Conservation (phyloP, 1,140 invertebrate genomes). For the Drosophila suzukii region DNA sequence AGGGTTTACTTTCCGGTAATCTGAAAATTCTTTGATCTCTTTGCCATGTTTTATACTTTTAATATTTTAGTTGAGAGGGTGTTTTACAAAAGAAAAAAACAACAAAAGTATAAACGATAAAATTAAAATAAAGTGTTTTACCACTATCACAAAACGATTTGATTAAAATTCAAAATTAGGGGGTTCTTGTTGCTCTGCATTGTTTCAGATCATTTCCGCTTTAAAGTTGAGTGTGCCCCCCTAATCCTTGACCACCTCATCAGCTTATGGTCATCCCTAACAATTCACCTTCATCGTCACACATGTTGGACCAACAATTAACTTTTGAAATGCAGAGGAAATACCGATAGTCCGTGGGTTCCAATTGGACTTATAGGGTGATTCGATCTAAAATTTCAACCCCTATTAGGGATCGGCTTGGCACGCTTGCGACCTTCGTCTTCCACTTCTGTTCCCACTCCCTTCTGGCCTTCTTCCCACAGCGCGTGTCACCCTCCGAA, state of each 20-base stretch:
- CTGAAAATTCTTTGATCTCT: too few relatives aligned
- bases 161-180: neutral
- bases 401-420: conserved; percentile 32
- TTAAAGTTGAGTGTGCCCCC: neutral
- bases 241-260: neutral
- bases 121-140: too few relatives aligned
- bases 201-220: neutral
- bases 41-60: too few relatives aligned
- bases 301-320: conserved; percentile 53
- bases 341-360: conserved; percentile 15
- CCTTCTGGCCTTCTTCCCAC: conserved; percentile 11
- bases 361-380: conserved; percentile 64
- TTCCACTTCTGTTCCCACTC: conserved; percentile 13
- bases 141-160: too few relatives aligned
- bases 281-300: conserved; percentile 56
- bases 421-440: conserved; percentile 55
- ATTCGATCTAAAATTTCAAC: conserved; percentile 28
- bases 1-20: too few relatives aligned
- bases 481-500: conserved; percentile 66
- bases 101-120: too few relatives aligned
- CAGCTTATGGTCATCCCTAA: neutral
- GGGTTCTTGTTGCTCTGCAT: neutral
- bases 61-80: too few relatives aligned
- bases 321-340: conserved; percentile 29
- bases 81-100: too few relatives aligned